Conservation (phyloP, 2,888 invertebrate genomes). For the Dioctria linearis region DNA sequence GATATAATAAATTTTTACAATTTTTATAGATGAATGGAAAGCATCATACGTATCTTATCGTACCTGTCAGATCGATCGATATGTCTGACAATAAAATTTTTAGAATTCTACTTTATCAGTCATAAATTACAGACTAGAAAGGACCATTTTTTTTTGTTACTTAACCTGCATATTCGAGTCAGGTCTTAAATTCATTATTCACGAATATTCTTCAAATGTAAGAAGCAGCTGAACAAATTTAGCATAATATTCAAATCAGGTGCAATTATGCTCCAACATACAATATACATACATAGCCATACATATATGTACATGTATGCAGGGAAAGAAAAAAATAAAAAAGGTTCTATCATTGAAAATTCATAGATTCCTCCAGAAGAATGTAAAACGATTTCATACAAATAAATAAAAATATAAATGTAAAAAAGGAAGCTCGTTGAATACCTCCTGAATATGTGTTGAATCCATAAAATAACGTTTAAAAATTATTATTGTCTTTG, state of each 20-base stretch:
- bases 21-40: no score
- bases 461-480: slow-evolving; percentile 13
- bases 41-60: no score
- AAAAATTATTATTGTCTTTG: slow-evolving; percentile 8
- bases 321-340: not conserved
- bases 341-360: not conserved
- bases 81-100: no score
- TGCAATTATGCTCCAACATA: not conserved
- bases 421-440: not conserved
- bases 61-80: no score
- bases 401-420: not conserved
- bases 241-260: not conserved
- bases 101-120: no score
- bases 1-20: no score
- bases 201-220: no score
- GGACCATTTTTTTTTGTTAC: no score
- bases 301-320: no score
- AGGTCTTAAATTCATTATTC: no score
- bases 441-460: slow-evolving; percentile 30
- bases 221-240: not conserved
- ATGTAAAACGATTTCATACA: not conserved
- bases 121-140: no score
- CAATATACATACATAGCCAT: not conserved
- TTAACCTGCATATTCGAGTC: no score
- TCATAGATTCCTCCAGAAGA: slow-evolving; percentile 3